Evolutionary conservation across 2,888 invertebrate genomes (phyloP), one percentile per base, ranked within the genome.

Genomic region (Empis livida): DNA sequence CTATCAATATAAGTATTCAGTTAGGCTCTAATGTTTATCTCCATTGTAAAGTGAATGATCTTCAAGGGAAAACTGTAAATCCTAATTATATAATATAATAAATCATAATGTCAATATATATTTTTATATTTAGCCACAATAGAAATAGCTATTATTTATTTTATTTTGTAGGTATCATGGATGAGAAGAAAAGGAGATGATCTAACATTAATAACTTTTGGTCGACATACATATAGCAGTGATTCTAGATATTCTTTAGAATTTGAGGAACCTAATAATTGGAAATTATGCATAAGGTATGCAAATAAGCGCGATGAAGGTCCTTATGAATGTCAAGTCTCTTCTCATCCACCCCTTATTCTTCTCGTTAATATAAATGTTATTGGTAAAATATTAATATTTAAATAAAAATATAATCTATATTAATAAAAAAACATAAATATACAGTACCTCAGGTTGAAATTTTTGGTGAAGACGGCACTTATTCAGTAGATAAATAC

Each of bases 261-360:
- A 49, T 80, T 81, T 61, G 78, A 80, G 57, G 77, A 78, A 48
- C 84, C 84, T 10, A 83, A 84, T 60, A 80, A 86, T 62, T 86
- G 86, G 86, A 78, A 82, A 53, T 73, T 86, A 49, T 75, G 78
- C 52, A 79, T 86, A 47, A 77, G 79, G 63, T 82, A 79, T 61
- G 80, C 83, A 53, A 81, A 80, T 49, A 82, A 83, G 61, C 72
- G 81, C 47, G 86, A 86, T 61, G 80, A 82, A 53, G 86, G 86
- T n/a, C 77, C 75, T 57, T 85, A 84, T 67, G 85, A 84, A 66
- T 85, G 84, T 57, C 84, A 84, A 71, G 81, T 85, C 54, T 84
- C 82, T n/a, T 78, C 81, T 15, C 84, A 84, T 65, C 84, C 84
- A 10, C 83, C 84, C 10, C 67, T 82, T 48, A 80, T 83, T 53